Evolutionary conservation across 1,140 invertebrate species (phyloP), one percentile per base, ranked within the genome.

Genomic region (Aphis gossypii): DNA sequence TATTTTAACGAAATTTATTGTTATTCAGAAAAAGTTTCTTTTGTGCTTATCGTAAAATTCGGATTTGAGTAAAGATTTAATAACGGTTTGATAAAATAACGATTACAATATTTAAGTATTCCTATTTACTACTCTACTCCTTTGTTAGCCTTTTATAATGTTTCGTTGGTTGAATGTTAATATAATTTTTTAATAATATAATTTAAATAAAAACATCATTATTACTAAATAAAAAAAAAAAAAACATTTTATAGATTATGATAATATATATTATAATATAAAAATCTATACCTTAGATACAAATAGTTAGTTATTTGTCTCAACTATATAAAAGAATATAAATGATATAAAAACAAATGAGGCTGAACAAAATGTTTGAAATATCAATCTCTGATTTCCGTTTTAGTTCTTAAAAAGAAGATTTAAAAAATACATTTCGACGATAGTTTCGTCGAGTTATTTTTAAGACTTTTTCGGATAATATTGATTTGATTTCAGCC

Each of bases 1-100:
- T 46, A 51, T 48, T 20, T 88, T n/a, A 35, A 88, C 86, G 6
- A 88, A 48, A 88, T 88, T 20, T 88, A 88, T 48, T 89, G n/a
- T 89, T 88, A 51, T 88, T 88, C 86, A 54, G 7, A 38, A 88
- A n/a, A 48, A 9, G 87, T 89, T 89, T 89, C 87, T 89, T 54
- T 89, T 89, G 46, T 89, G 35, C 87, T 89, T 89, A 54, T 54
- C 48, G 48, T 89, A 35, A 54, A 89, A 88, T 88, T 54, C 20
- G 8, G n/a, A 18, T 89, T 89, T 54, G 35, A 89, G 87, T 23
- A 51, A 21, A 38, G 35, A 89, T 89, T 54, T 48, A 51, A 14
- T 51, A 48, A 51, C 30, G 46, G 87, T 89, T 89, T 54, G 1
- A 54, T 54, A 54, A 89, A 89, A 89, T 51, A 54, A 89, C 20